phyloP scores from a whole-genome alignment of 2,797 vertebrate species.

The Crypturellus tataupa region DNA sequence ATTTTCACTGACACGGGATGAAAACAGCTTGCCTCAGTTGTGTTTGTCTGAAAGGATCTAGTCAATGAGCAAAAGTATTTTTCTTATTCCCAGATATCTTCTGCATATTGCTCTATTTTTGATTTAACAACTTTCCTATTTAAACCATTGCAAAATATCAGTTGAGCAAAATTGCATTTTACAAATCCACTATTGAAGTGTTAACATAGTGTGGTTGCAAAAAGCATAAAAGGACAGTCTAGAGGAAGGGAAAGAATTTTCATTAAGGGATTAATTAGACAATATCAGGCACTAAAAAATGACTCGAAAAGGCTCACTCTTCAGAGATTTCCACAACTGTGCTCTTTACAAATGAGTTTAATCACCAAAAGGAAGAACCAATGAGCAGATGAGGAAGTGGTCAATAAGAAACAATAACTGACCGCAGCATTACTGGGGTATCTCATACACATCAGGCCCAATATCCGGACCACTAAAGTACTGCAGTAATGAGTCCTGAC shows the following conservation, averaged over 20 bases:
- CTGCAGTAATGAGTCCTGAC: background rate
- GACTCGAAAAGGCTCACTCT: constrained; percentile 30
- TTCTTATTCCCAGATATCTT: background rate
- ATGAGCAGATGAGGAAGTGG: constrained; percentile 44
- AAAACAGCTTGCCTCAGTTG: constrained; percentile 34
- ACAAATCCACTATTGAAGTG: background rate
- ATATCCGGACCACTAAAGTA: background rate
- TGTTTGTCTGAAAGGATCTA: constrained; percentile 31
- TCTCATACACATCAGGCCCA: background rate
- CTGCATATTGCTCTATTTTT: background rate
- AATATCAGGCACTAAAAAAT: constrained; percentile 48
- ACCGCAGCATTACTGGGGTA: constrained; percentile 31
- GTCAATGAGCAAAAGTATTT: constrained; percentile 46
- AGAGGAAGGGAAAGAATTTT: constrained; percentile 20
- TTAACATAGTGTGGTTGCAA: constrained; percentile 31
- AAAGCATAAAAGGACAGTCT: constrained; percentile 15
- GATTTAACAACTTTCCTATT: background rate
- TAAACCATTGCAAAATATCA: constrained; percentile 5
- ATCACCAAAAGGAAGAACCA: constrained; percentile 12
- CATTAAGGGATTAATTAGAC: constrained; percentile 53
- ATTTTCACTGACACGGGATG: constrained; percentile 28
- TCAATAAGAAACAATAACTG: constrained; percentile 32
- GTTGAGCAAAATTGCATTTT: constrained; percentile 19
- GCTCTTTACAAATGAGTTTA: constrained; percentile 11
- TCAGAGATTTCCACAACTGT: constrained; percentile 26